Conservation (phyloP, 1,140 invertebrate species). For the Caenorhabditis briggsae region DNA sequence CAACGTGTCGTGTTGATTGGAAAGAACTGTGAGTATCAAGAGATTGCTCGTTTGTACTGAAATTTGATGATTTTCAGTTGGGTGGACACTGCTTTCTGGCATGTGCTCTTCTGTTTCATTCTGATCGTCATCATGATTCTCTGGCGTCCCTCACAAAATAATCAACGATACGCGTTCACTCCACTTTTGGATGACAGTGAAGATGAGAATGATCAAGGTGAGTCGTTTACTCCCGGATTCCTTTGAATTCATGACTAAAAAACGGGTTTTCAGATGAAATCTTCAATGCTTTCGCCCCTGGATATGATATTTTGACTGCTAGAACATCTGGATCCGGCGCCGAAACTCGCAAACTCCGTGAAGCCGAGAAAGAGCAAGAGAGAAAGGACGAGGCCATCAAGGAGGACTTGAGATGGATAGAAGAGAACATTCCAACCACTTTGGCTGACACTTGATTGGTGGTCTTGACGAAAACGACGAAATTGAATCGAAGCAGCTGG, state of each 20-base stretch:
- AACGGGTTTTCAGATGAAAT: slow-evolving; percentile 68
- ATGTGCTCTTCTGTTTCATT: slow-evolving; percentile 89
- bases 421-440: slow-evolving; percentile 80
- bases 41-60: slow-evolving; percentile 7
- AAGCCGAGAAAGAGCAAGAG: slow-evolving; percentile 57
- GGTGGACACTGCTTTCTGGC: slow-evolving; percentile 94
- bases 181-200: slow-evolving; percentile 89
- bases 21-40: slow-evolving; percentile 82
- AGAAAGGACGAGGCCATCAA: slow-evolving; percentile 59
- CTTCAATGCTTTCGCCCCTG: slow-evolving; percentile 65
- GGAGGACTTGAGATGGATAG: slow-evolving; percentile 81
- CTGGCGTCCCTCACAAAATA: slow-evolving; percentile 93
- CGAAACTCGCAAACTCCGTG: slow-evolving; percentile 60
- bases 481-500: slow-evolving; percentile 79
- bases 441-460: slow-evolving; percentile 79
- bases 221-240: too few relatives aligned
- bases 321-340: slow-evolving; percentile 54
- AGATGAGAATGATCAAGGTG: slow-evolving; percentile 79
- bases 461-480: slow-evolving; percentile 80
- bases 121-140: slow-evolving; percentile 92
- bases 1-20: slow-evolving; percentile 84
- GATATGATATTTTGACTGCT: slow-evolving; percentile 52
- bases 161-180: slow-evolving; percentile 92
- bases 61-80: slow-evolving; percentile 79
- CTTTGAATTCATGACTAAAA: too few relatives aligned